Evolutionary conservation across 1,140 invertebrate species (phyloP).

Genomic region (Bombyx mandarina): DNA sequence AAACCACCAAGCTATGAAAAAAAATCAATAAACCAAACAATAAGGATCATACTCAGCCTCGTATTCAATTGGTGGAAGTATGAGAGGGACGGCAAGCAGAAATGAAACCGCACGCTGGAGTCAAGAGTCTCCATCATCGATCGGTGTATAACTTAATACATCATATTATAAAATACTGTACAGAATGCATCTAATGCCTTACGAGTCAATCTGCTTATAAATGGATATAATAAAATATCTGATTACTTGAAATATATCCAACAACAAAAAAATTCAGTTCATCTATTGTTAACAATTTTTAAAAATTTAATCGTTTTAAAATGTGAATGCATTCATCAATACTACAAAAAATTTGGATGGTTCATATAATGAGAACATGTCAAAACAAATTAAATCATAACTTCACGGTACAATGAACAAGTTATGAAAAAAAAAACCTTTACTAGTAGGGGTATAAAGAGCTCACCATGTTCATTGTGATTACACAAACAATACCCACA

Average conservation of each 20-base stretch:
- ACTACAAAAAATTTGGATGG: slow-evolving; percentile 1
- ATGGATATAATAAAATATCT: slow-evolving; percentile 21
- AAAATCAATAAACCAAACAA: slow-evolving; percentile 63
- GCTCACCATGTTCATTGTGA: slow-evolving; percentile 64
- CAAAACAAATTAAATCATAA: slow-evolving; percentile 68
- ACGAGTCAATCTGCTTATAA: slow-evolving; percentile 12
- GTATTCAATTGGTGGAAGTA: slow-evolving; percentile 40
- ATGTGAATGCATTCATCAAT: background rate
- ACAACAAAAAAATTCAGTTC: too few species aligned
- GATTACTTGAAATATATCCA: slow-evolving; percentile 10
- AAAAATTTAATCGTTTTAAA: background rate
- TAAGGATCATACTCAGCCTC: slow-evolving; percentile 43
- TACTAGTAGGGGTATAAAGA: slow-evolving; percentile 25
- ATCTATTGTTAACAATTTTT: background rate
- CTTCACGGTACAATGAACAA: slow-evolving; percentile 53
- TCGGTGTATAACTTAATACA: slow-evolving; percentile 38
- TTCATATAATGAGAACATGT: slow-evolving; percentile 53
- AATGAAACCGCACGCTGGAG: slow-evolving; percentile 44
- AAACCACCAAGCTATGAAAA: slow-evolving; percentile 31
- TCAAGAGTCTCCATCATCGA: slow-evolving; percentile 65
- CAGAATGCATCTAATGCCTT: slow-evolving; percentile 3
- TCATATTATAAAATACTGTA: slow-evolving; percentile 5
- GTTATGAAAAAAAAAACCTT: slow-evolving; percentile 40
- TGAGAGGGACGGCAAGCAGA: slow-evolving; percentile 44
- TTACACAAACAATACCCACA: slow-evolving; percentile 44